phyloP scores from a whole-genome alignment of 2,113 vertebrate species.

The Struthio camelus region DNA sequence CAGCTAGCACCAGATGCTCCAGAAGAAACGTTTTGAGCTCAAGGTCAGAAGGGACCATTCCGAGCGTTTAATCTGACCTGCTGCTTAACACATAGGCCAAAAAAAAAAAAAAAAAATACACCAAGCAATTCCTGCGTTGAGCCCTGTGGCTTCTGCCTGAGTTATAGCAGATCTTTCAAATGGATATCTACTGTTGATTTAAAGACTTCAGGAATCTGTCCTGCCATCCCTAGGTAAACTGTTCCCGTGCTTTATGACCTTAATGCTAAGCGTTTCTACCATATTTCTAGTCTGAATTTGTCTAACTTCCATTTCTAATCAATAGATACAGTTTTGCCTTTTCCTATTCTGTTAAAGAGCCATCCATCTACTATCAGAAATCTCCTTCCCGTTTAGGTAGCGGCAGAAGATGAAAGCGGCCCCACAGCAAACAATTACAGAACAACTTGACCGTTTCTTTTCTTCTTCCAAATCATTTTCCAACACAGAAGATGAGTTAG shows the following conservation, averaged over 20 bases:
- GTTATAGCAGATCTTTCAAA: not conserved
- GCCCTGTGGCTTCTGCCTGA: not conserved
- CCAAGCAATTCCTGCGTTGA: not conserved
- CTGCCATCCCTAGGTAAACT: not conserved
- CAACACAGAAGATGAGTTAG: not conserved
- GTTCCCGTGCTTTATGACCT: not conserved
- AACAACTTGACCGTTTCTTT: not conserved
- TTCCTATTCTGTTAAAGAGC: not conserved
- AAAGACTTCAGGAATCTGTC: not conserved
- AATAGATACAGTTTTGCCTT: not conserved
- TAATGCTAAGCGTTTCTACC: not conserved
- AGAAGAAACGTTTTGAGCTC: not conserved
- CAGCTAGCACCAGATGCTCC: not conserved
- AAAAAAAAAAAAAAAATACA: not conserved
- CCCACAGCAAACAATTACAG: not conserved
- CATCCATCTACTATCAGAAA: not conserved
- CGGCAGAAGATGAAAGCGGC: not conserved
- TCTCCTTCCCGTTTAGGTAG: not conserved
- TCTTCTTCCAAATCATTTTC: not conserved
- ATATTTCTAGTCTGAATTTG: slow-evolving; percentile 4
- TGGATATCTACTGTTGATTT: not conserved
- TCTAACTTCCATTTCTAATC: not conserved
- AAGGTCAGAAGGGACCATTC: not conserved
- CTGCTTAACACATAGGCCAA: not conserved
- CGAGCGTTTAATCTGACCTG: not conserved